phyloP scores from a whole-genome alignment of 2,113 vertebrate species.

The Pseudorhombus dupliciocellatus region DNA sequence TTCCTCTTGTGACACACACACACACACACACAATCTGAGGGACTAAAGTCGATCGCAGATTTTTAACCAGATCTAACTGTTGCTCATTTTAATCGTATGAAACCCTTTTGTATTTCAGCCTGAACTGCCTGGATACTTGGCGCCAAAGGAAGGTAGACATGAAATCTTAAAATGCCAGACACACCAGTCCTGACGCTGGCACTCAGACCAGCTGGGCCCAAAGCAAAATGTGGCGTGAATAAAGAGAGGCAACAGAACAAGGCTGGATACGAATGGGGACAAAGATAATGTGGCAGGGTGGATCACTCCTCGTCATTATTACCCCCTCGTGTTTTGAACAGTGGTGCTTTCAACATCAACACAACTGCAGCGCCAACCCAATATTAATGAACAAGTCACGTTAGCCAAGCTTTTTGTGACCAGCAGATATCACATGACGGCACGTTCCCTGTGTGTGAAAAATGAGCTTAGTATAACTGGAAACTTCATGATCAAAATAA shows the following conservation, averaged over 20 bases:
- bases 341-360: too few species aligned
- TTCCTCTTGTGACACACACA: conserved; percentile 18
- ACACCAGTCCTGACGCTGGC: background rate
- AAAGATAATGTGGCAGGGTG: background rate
- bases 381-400: too few species aligned
- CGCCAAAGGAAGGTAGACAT: background rate
- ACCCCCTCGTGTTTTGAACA: background rate
- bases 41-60: background rate
- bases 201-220: background rate
- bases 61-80: conserved; percentile 2
- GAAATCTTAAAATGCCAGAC: background rate
- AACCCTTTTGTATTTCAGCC: background rate
- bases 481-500: too few species aligned
- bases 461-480: too few species aligned
- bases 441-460: too few species aligned
- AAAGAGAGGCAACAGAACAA: background rate
- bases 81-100: background rate
- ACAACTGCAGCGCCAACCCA: too few species aligned
- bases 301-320: background rate
- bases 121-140: background rate
- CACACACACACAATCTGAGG: too few species aligned
- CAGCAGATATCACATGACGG: too few species aligned
- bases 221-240: background rate
- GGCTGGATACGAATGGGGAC: background rate
- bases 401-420: too few species aligned